A percentile compares a stretch with the other conserved stretches of the same genome.
Conservation (phyloP, 2,797 vertebrate genomes). For the Sparidentex hasta region DNA sequence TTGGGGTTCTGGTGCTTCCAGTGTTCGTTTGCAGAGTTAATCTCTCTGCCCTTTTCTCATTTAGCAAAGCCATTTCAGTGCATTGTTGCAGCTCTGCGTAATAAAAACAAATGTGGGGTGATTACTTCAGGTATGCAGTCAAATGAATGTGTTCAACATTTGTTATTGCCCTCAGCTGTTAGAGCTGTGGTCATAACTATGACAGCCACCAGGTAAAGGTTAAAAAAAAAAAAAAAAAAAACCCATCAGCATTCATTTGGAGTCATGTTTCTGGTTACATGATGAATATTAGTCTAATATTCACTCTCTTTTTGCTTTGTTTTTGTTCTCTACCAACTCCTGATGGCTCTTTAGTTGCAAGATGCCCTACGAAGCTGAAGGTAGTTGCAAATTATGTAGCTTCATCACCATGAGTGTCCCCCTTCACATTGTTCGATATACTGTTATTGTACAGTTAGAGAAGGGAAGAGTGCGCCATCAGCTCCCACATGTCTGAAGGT, state of each 20-base stretch:
- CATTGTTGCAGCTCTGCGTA: neutral
- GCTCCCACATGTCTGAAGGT: slow-evolving; percentile 62
- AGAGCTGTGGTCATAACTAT: neutral
- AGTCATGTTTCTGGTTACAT: neutral
- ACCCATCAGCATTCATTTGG: too few relatives aligned
- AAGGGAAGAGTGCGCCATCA: slow-evolving; percentile 54
- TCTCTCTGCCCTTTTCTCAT: neutral
- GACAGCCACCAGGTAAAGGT: neutral
- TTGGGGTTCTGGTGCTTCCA: neutral
- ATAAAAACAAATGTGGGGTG: neutral
- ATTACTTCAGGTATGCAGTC: neutral
- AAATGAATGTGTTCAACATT: neutral
- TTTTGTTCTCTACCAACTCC: neutral
- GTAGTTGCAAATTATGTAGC: neutral
- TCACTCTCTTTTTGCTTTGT: neutral
- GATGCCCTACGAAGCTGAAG: neutral
- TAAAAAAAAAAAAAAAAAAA: too few relatives aligned
- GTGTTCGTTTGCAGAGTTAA: slow-evolving; percentile 7
- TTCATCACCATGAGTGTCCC: neutral
- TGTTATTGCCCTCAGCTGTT: too few relatives aligned
- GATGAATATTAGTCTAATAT: neutral
- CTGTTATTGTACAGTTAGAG: neutral
- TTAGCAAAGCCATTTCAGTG: neutral
- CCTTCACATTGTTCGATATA: neutral
- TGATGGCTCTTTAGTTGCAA: neutral